phyloP scores from a whole-genome alignment of 2,888 invertebrate species.

The Drosophila neonasuta region DNA sequence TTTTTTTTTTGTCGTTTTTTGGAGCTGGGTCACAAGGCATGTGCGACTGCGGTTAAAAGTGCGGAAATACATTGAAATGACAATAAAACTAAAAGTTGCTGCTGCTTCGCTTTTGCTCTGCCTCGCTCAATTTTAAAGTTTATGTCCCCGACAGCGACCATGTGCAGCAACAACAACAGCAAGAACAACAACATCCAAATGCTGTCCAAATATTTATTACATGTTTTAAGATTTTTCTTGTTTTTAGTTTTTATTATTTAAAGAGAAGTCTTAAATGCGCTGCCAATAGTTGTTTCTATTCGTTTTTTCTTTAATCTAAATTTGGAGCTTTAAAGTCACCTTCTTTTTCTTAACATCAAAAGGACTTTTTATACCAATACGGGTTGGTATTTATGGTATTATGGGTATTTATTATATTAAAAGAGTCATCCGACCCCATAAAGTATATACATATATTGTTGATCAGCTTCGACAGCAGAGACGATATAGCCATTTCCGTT shows the following conservation, averaged over 20 bases:
- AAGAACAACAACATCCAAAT: conserved; percentile 47
- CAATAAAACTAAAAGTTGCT: conserved; percentile 76
- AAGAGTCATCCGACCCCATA: too few species aligned
- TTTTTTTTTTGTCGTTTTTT: conserved; percentile 31
- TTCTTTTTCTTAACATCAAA: too few species aligned
- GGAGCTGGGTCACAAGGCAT: conserved; percentile 60
- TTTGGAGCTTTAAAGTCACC: not conserved
- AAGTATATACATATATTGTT: too few species aligned
- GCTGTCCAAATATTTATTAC: conserved; percentile 68
- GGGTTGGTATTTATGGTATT: too few species aligned
- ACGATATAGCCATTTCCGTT: too few species aligned
- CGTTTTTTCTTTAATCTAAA: conserved; percentile 4
- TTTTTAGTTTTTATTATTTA: conserved; percentile 8
- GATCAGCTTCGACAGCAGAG: too few species aligned
- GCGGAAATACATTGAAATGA: conserved; percentile 79
- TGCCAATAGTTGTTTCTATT: conserved; percentile 56
- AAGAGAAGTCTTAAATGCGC: conserved; percentile 34
- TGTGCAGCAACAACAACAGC: conserved; percentile 64
- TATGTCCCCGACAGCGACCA: conserved; percentile 61
- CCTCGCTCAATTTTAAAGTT: conserved; percentile 67
- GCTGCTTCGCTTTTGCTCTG: conserved; percentile 43
- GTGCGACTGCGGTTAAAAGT: conserved; percentile 76
- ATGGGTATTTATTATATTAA: too few species aligned
- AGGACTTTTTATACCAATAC: too few species aligned
- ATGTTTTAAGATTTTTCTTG: conserved; percentile 41